Evolutionary conservation across 2,113 vertebrate genomes (phyloP).

Genomic region (Campylomormyrus tamandua): DNA sequence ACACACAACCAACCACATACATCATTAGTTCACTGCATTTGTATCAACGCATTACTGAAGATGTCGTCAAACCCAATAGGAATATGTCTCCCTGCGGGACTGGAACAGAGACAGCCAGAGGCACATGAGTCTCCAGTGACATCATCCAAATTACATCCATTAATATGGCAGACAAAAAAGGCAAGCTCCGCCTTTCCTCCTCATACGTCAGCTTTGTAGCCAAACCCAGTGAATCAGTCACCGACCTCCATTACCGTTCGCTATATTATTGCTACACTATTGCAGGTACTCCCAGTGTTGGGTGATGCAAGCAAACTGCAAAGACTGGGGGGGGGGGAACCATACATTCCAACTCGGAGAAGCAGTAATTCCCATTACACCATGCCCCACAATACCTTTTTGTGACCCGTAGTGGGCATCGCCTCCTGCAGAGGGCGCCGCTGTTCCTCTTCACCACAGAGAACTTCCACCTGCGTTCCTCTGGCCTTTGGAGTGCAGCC

Average conservation of each 20-base stretch:
- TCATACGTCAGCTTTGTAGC: constrained; percentile 10
- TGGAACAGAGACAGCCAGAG: neutral
- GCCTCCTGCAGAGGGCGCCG: neutral
- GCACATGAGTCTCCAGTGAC: neutral
- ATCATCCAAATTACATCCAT: neutral
- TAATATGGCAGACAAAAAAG: neutral
- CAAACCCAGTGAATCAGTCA: neutral
- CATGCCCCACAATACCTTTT: constrained; percentile 6
- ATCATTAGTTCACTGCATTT: neutral
- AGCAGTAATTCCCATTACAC: neutral
- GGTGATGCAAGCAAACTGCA: constrained; percentile 4
- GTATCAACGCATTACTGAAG: neutral
- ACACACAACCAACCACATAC: neutral
- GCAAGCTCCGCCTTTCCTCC: neutral
- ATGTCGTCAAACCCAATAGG: neutral
- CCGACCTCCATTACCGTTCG: neutral
- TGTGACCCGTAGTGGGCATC: neutral
- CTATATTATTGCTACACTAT: neutral
- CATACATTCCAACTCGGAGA: neutral
- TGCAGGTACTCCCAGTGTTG: neutral
- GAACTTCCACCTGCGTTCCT: neutral
- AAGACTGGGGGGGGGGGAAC: neutral
- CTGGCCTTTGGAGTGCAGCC: neutral
- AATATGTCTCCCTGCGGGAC: neutral
- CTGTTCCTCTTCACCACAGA: neutral